These are phyloP conservation scores for Aphis craccivora DNA, from an alignment of 1,140 invertebrate species.

Conservation along the genomic window DNA sequence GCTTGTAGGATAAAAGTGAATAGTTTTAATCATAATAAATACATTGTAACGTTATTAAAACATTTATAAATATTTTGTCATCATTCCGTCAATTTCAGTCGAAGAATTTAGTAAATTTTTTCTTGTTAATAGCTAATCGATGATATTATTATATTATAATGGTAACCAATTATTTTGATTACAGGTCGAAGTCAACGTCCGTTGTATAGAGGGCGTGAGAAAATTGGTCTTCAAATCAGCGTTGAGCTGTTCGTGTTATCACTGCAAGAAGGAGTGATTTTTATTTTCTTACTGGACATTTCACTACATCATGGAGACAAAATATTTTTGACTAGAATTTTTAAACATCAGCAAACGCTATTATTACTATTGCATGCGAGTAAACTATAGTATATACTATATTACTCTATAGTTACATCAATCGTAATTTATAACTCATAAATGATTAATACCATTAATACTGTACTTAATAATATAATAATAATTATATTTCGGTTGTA, in stretches of 20 bases:
- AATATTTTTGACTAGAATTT: slow-evolving; percentile 37
- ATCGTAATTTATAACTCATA: neutral
- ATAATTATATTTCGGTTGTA: neutral
- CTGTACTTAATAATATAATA: neutral
- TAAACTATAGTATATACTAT: neutral
- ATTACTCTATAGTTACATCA: slow-evolving; percentile 30
- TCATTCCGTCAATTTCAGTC: neutral
- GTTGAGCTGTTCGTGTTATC: slow-evolving; percentile 81
- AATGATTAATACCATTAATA: neutral
- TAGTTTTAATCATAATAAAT: neutral
- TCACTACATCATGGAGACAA: no score
- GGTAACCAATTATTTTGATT: slow-evolving; percentile 61
- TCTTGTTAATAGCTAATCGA: neutral
- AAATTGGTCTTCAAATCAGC: slow-evolving; percentile 85
- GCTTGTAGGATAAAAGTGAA: neutral
- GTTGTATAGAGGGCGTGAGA: slow-evolving; percentile 78
- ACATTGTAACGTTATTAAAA: no score
- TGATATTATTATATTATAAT: neutral
- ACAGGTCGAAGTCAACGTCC: slow-evolving; percentile 74
- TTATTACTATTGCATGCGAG: neutral
- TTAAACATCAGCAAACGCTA: neutral
- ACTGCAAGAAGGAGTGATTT: slow-evolving; percentile 79
- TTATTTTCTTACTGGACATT: neutral
- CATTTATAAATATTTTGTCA: neutral
- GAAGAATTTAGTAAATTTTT: neutral